Base-by-base conservation (phyloP, 2,797 vertebrate species). In the Chrosomus eos region DNA sequence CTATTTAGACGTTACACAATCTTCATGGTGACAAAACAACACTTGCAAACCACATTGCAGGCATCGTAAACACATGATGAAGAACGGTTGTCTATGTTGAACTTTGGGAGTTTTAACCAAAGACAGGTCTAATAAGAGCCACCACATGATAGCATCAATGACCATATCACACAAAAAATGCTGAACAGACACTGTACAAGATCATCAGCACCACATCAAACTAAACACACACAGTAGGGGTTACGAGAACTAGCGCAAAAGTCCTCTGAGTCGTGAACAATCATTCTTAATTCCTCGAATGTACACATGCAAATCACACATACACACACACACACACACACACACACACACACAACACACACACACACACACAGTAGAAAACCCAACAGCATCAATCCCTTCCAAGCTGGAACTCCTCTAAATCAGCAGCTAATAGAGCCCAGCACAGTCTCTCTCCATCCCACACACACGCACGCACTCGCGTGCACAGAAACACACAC, bases 391-490 rank as follows among this genome's bases (percentile, higher is more conserved):
- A 85, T 66, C 75, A 81, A 67, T 74, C 33, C 18, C 58, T 67
- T 85, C 62, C 16, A 55, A 73, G 72, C 55, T 64, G 62, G 19
- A 58, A 55, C 40, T 85, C 71, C 77, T 64, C 75, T 81, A 84
- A 51, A 74, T 58, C 68, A 81, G 81, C 83, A 81, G 51, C 72
- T 77, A 76, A 76, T 58, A 82, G 70, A 66, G 33, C 66, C 36
- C 75, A 38, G 64, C 60, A 76, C 18, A 75, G 81, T 79, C 51
- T 55, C 77, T 70, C 73, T 82, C 72, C 36, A 19, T 80, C 58
- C 38, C 76, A 68, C 67, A 87, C 67, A 87, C 58, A 60, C 87
- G 85, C 38, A 85, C 78, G 1, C 64, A 40, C 76, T 85, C 55
- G 78, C 48, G 28, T 85, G 72, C 28, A 87, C 80, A 80, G 38